Conservation (phyloP, 2,888 invertebrate genomes). For the Phorcus lineatus region DNA sequence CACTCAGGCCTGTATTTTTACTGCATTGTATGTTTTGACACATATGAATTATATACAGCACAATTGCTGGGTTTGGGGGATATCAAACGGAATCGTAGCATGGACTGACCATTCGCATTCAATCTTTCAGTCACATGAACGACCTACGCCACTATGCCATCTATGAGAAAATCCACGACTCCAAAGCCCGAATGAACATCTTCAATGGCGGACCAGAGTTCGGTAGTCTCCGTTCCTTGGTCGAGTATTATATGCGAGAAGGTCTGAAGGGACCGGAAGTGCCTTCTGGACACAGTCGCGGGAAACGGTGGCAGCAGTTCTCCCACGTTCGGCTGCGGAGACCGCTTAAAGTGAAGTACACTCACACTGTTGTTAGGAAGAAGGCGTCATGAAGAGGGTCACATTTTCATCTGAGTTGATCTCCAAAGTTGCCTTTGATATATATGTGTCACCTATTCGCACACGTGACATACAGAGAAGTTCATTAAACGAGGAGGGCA, state of each 20-base stretch:
- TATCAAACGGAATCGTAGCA: no score
- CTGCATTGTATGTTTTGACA: no score
- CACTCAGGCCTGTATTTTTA: no score
- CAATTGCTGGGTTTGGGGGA: no score
- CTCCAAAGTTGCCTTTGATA: background rate
- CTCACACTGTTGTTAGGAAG: background rate
- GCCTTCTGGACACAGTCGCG: background rate
- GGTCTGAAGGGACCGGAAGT: slow-evolving; percentile 29
- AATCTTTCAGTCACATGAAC: slow-evolving; percentile 18
- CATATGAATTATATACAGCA: no score
- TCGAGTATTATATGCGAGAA: slow-evolving; percentile 19
- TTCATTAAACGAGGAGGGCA: no score
- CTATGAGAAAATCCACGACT: background rate
- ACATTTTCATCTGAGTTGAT: background rate
- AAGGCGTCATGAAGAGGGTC: background rate
- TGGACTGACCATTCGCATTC: background rate
- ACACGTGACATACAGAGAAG: no score
- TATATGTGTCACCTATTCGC: no score
- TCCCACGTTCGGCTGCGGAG: slow-evolving; percentile 20
- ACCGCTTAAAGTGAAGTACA: slow-evolving; percentile 13
- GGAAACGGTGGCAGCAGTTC: slow-evolving; percentile 27
- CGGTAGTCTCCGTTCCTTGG: background rate
- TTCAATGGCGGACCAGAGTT: slow-evolving; percentile 10
- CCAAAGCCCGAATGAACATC: background rate
- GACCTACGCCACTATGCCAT: slow-evolving; percentile 21